phyloP scores from a whole-genome alignment of 64 coral and sea anemone species.

The Anthopleura sola region DNA sequence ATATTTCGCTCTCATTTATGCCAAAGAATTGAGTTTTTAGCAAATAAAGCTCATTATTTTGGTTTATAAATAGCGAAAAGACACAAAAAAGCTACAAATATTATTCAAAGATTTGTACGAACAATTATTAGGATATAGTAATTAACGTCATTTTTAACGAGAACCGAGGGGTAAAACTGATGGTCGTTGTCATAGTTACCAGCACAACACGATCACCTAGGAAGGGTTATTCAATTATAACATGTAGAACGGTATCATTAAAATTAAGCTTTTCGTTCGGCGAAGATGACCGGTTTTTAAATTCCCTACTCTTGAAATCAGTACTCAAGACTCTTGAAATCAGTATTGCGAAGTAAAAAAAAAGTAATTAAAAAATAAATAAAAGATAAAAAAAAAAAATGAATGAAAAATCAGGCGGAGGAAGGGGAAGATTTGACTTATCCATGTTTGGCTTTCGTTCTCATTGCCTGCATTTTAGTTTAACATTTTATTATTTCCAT shows the following conservation, averaged over 20 bases:
- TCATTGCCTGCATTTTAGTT: neutral
- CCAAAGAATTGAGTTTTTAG: no score
- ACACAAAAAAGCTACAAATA: neutral
- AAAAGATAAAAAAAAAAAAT: no score
- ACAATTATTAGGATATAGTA: neutral
- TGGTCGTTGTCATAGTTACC: neutral
- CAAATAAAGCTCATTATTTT: neutral
- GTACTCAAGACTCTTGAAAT: no score
- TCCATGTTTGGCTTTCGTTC: neutral
- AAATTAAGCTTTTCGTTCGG: neutral
- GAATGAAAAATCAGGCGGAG: no score
- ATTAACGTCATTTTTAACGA: neutral
- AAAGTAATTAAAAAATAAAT: no score
- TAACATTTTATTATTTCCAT: neutral
- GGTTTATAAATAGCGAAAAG: neutral
- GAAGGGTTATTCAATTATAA: neutral
- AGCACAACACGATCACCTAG: neutral
- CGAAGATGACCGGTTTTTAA: neutral
- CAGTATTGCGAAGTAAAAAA: no score
- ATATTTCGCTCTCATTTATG: no score
- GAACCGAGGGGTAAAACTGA: neutral
- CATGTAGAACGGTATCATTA: neutral
- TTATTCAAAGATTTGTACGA: neutral
- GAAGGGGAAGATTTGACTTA: neutral
- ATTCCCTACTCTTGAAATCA: neutral